Conservation (phyloP, 2,888 invertebrate genomes). For the Brachynemurus nebulosus region DNA sequence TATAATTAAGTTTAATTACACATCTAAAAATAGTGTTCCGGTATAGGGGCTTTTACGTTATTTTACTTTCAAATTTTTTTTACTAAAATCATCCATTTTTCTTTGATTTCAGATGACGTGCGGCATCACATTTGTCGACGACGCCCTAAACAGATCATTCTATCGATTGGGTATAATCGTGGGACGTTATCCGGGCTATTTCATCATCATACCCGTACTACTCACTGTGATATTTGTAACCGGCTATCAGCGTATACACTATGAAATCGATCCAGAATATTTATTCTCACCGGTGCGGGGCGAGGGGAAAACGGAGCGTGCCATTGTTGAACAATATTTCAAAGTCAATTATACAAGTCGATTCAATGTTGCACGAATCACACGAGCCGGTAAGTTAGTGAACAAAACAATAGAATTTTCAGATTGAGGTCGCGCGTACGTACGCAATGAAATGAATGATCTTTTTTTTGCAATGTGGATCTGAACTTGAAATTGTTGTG, state of each 20-base stretch:
- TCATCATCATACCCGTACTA: conserved; percentile 74
- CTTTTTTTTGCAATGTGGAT: too few relatives aligned
- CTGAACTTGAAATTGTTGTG: too few relatives aligned
- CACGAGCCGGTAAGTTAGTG: conserved; percentile 62
- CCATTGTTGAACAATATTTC: conserved; percentile 68
- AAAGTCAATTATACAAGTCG: conserved; percentile 77
- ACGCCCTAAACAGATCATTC: conserved; percentile 63
- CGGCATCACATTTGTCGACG: conserved; percentile 56
- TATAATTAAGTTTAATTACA: too few relatives aligned
- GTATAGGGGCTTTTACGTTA: too few relatives aligned
- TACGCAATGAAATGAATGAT: too few relatives aligned
- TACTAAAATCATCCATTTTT: conserved; percentile 6
- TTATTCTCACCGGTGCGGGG: conserved; percentile 82
- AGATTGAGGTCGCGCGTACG: too few relatives aligned
- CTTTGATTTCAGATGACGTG: conserved; percentile 51
- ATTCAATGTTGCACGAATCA: conserved; percentile 78
- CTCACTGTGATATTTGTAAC: conserved; percentile 70
- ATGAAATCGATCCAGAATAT: conserved; percentile 89
- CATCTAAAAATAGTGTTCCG: too few relatives aligned
- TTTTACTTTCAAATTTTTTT: too few relatives aligned
- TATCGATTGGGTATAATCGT: conserved; percentile 67
- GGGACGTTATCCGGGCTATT: conserved; percentile 74
- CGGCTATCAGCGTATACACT: conserved; percentile 72
- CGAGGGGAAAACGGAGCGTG: conserved; percentile 67
- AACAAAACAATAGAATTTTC: too few relatives aligned